Base-by-base conservation (phyloP, 2,797 vertebrate genomes). In the Fistularia commersonii region DNA sequence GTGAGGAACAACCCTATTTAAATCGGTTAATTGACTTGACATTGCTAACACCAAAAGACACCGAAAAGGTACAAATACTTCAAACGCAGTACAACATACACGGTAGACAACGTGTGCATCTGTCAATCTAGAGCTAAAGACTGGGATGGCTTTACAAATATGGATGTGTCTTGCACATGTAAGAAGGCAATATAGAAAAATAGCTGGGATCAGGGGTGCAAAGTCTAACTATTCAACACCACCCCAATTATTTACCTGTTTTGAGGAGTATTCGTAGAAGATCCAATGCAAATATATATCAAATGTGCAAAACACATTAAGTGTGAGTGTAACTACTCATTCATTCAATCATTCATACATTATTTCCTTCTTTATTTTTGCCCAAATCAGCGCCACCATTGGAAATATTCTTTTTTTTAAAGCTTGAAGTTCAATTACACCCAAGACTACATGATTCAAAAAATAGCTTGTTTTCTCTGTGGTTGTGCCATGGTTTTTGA, bases 301-400 rank as follows among this genome's bases (percentile, higher is more conserved):
- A 97, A 98, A 97, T 98, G 97, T 99, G 97, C 95, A 99, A 99
- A 96, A 98, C 95, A 97, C 96, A 95, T 95, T 94, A 94, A 95
- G 94, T 95, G 93, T 95, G 93, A 95, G 88, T 93, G 88, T 85
- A 76, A 70, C 74, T 83, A 86, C 69, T 75, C 74, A 84, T 87
- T 83, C 84, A 81, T 81, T 84, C 78, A 77, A 64, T 77, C 85
- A 84, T 75, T 83, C 84, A 83, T 69, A 81, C 84, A 69, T 76
- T 80, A 69, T 74, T 84, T 82, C 61, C 76, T 80, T 83, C 75
- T 62, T 57, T 72, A 53, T 74, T 76, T 71, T 77, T 77, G 66
- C 80, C 69, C 74, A 64, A 84, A 83, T 85, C 76, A 72, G 61
- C 69, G 58, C 77, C 70, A 76, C 71, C 70, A 69, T 74, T 74